Percentiles rank a stretch among this genome's conserved stretches.
These are phyloP conservation scores for Melanerpes formicivorus DNA, from an alignment of 2,113 vertebrate species.

Conservation along the genomic window DNA sequence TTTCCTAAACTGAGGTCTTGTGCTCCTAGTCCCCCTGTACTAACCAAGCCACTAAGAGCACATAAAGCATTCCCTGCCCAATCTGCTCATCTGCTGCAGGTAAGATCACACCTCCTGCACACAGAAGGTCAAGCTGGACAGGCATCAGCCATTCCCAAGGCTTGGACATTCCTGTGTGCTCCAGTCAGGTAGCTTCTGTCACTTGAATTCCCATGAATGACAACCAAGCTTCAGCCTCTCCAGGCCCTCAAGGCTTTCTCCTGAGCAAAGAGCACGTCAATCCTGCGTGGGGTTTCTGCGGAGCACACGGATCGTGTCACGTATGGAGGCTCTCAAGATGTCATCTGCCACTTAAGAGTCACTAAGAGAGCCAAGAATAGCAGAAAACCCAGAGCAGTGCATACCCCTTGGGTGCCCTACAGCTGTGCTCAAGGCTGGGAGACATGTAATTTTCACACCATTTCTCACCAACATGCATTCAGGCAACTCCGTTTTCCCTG, in stretches of 20 bases:
- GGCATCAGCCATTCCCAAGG: background rate
- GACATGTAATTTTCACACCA: constrained; percentile 67
- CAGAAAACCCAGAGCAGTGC: constrained; percentile 26
- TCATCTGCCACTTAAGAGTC: constrained; percentile 64
- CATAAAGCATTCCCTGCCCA: background rate
- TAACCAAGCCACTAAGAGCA: background rate
- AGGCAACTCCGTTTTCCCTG: constrained; percentile 10
- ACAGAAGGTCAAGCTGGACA: background rate
- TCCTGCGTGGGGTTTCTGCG: background rate
- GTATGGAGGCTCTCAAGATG: constrained; percentile 41
- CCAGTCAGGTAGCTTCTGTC: background rate
- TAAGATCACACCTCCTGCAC: background rate
- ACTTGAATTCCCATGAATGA: background rate
- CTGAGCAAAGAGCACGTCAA: background rate
- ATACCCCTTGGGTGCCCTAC: constrained; percentile 52
- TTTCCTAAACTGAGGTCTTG: no score
- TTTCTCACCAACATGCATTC: constrained; percentile 52
- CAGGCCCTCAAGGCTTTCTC: background rate
- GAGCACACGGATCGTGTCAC: background rate
- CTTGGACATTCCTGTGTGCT: background rate
- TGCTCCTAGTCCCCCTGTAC: background rate
- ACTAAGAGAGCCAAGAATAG: constrained; percentile 60
- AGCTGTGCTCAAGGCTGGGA: constrained; percentile 26
- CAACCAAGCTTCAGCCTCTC: background rate
- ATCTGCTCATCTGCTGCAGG: background rate